Evolutionary conservation across 2,113 vertebrate genomes (phyloP).

Genomic region (Eurystomus gularis): DNA sequence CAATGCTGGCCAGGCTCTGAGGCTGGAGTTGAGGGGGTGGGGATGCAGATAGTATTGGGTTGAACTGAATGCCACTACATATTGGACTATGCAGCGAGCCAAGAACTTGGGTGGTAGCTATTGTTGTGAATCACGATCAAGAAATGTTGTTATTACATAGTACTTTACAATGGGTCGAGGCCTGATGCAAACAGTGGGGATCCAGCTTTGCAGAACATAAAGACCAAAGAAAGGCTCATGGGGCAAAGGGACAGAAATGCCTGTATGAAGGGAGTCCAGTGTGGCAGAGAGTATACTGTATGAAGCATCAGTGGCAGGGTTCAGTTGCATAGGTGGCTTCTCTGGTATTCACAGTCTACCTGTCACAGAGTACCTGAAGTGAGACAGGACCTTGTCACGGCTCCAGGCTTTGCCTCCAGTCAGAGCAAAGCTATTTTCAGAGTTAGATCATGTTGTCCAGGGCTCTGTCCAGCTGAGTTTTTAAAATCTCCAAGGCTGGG

Average conservation of each 20-base stretch:
- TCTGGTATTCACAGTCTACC: neutral
- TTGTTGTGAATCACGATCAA: slow-evolving; percentile 44
- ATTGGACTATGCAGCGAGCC: neutral
- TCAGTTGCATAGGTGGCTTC: neutral
- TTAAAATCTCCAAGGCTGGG: neutral
- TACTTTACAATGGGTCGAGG: neutral
- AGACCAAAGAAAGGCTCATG: neutral
- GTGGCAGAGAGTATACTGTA: neutral
- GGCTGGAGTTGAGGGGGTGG: neutral
- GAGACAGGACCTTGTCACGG: neutral
- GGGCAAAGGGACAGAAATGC: neutral
- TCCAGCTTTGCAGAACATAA: neutral
- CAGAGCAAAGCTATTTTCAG: neutral
- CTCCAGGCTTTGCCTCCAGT: neutral
- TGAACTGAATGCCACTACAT: neutral
- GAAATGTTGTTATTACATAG: slow-evolving; percentile 48
- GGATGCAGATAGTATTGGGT: neutral
- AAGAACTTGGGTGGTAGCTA: slow-evolving; percentile 62
- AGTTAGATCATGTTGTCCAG: neutral
- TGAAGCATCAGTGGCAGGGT: neutral
- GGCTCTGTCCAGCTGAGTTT: neutral
- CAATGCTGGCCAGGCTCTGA: neutral
- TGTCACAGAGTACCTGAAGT: neutral
- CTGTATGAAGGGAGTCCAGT: neutral
- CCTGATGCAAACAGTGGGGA: neutral